phyloP scores from a whole-genome alignment of 1,140 invertebrate genomes.

The Drosophila rhopaloa region DNA sequence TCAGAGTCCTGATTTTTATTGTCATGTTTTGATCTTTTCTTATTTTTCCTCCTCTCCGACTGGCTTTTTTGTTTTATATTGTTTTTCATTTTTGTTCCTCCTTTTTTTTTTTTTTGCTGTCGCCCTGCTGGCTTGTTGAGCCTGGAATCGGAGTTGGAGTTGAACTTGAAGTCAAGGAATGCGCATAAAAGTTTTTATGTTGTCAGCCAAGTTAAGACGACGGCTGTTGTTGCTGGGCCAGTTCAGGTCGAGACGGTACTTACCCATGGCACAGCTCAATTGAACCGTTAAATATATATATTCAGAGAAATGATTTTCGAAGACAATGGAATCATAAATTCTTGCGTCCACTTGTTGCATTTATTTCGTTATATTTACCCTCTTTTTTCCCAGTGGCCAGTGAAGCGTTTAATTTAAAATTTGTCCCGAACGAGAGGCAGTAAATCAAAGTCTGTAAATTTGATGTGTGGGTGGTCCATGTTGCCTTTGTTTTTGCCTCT shows the following conservation, averaged over 20 bases:
- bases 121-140: conserved; percentile 1
- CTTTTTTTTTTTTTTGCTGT: conserved; percentile 23
- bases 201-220: conserved; percentile 56
- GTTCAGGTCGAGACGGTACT: conserved; percentile 21
- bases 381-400: conserved; percentile 54
- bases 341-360: conserved; percentile 27
- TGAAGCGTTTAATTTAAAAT: conserved; percentile 74
- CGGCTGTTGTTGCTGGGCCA: conserved; percentile 15
- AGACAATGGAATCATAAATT: conserved; percentile 57
- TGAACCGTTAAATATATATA: conserved; percentile 52
- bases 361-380: conserved; percentile 4
- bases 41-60: conserved; percentile 26
- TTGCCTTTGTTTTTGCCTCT: conserved; percentile 21
- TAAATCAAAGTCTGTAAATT: conserved; percentile 54
- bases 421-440: conserved; percentile 52
- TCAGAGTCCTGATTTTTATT: conserved; percentile 81
- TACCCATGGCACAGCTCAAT: conserved; percentile 43
- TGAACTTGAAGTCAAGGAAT: conserved; percentile 61
- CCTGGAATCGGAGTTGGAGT: conserved; percentile 9
- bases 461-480: conserved; percentile 47
- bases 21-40: conserved; percentile 80
- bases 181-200: conserved; percentile 80
- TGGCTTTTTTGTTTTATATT: conserved; percentile 61
- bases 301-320: conserved; percentile 32
- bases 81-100: conserved; percentile 11